Evolutionary conservation across 64 coral and sea anemone species (phyloP), one percentile per base, ranked within the genome.

Genomic region (Cladopsammia gracilis): DNA sequence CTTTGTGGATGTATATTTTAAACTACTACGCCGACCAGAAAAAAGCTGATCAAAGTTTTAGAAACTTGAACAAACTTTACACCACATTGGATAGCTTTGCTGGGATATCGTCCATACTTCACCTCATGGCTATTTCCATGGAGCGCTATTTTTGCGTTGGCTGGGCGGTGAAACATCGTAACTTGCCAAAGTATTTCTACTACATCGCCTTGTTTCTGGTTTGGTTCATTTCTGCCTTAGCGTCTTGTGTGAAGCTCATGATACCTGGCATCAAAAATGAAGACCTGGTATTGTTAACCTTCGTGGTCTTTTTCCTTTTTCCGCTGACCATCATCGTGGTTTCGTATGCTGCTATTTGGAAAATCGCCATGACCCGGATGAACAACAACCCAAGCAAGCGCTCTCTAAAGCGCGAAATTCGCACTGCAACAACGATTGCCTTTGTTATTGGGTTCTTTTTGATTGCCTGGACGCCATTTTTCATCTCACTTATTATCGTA

Each of bases 391-490:
- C 96, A 19, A 94, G 92, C 25, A 97, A 94, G 74, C 77, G 96
- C 47, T 97, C 96, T 0, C 34, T 97, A 14, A 94, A 94, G 51
- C 24, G 96, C 2, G 92, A 94, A 22, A 94, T 94, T 51, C 92
- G 96, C n/a, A 94, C 92, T 3, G 92, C 92, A 2, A 90, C 87
- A 18, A 97, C 96, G 42, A 97, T 97, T 22, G 96, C 96, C 14
- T 97, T 97, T 67, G 96, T 97, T 74, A 97, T 97, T 73, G 96
- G 96, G 3, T 97, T 97, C 73, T 97, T 97, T 25, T 58, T 97
- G n/a, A 10, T 97, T 69, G 88, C 92, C 5, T 97, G 92, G 96
- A 93, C 92, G 7, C 92, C 92, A n/a, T 97, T 97, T 46, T 97
- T 97, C 67, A 78, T 97, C 15, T 86, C 86, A 3, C 66, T 77